phyloP scores from a whole-genome alignment of 2,888 invertebrate species.

The Trisateles emortualis region DNA sequence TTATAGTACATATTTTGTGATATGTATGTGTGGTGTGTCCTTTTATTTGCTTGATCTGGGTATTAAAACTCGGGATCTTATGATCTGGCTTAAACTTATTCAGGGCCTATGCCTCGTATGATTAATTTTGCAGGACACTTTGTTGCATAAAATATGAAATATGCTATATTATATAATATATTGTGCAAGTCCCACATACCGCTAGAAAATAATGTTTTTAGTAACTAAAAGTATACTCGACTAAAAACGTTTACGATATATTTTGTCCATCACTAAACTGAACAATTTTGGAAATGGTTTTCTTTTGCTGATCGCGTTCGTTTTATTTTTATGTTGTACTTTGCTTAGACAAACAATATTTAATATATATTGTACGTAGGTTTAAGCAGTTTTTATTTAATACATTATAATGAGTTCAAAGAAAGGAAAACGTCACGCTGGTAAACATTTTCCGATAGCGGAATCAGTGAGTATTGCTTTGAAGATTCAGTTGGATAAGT shows the following conservation, averaged over 20 bases:
- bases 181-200: too few relatives aligned
- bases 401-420: slow-evolving; percentile 73
- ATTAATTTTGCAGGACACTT: too few relatives aligned
- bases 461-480: slow-evolving; percentile 83
- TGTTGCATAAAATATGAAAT: too few relatives aligned
- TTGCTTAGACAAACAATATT: slow-evolving; percentile 42
- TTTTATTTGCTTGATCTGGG: too few relatives aligned
- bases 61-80: too few relatives aligned
- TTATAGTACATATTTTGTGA: too few relatives aligned
- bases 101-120: too few relatives aligned
- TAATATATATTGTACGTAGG: slow-evolving; percentile 8
- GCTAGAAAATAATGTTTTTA: too few relatives aligned
- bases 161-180: too few relatives aligned
- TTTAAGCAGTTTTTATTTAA: slow-evolving; percentile 2
- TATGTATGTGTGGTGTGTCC: too few relatives aligned
- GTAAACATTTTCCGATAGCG: slow-evolving; percentile 81
- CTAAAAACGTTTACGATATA: background rate
- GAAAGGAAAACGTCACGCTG: slow-evolving; percentile 71
- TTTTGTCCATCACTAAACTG: background rate
- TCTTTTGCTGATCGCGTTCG: slow-evolving; percentile 6
- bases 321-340: slow-evolving; percentile 13
- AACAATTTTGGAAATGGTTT: background rate
- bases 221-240: too few relatives aligned
- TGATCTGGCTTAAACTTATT: too few relatives aligned
- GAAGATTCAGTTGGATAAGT: slow-evolving; percentile 81